Evolutionary conservation across 2,888 invertebrate species (phyloP).

Genomic region (Mallateleia sp.): DNA sequence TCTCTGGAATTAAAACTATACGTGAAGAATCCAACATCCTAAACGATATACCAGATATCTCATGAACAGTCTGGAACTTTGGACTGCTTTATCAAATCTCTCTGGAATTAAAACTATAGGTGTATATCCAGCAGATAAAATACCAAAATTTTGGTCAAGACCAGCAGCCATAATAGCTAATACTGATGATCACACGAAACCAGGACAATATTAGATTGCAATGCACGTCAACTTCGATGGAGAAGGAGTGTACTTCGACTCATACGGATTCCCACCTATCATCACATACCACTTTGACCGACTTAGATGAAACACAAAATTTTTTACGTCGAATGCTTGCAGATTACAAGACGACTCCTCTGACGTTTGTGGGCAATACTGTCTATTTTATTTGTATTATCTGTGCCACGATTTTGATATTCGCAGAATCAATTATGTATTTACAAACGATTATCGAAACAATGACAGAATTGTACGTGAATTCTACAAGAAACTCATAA

Average conservation of each 20-base stretch:
- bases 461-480: neutral
- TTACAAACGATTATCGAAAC: neutral
- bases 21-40: no score
- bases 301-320: neutral
- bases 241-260: slow-evolving; percentile 4
- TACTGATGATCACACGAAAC: neutral
- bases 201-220: slow-evolving; percentile 28
- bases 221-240: slow-evolving; percentile 16
- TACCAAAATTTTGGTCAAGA: neutral
- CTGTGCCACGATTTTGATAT: neutral
- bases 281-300: neutral
- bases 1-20: neutral
- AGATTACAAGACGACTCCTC: neutral
- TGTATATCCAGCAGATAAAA: slow-evolving; percentile 20
- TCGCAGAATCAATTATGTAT: neutral
- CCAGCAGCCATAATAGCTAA: slow-evolving; percentile 4
- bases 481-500: neutral
- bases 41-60: no score
- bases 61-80: neutral
- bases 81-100: neutral
- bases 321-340: neutral
- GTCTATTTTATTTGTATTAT: slow-evolving; percentile 9
- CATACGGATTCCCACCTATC: neutral
- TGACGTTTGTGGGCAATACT: slow-evolving; percentile 12
- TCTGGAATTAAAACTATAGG: neutral